Evolutionary conservation across 2,888 invertebrate species (phyloP).

Genomic region (Euproctis similis): DNA sequence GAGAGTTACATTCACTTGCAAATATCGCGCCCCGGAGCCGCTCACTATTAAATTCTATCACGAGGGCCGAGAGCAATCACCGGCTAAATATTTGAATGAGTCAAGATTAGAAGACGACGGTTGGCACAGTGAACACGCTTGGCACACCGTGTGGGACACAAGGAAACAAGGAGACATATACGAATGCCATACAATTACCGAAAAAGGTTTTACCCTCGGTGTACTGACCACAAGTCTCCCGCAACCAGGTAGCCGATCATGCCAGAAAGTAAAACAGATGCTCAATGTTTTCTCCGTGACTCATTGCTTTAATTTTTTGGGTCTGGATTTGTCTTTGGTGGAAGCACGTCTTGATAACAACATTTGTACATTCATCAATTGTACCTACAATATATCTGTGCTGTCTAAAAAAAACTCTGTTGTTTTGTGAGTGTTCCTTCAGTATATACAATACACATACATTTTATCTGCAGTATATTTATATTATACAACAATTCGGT

Average conservation of each 20-base stretch:
- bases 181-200: constrained; percentile 56
- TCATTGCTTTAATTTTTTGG: constrained; percentile 16
- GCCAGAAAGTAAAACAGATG: constrained; percentile 15
- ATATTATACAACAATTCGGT: neutral
- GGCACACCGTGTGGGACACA: constrained; percentile 48
- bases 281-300: constrained; percentile 12
- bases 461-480: neutral
- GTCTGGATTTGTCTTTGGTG: constrained; percentile 2
- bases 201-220: constrained; percentile 49
- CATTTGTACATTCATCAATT: neutral
- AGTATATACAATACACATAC: neutral
- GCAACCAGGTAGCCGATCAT: constrained; percentile 26
- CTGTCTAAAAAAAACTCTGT: no score
- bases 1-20: constrained; percentile 51
- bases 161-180: constrained; percentile 36
- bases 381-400: neutral
- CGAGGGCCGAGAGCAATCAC: constrained; percentile 35
- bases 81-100: constrained; percentile 39
- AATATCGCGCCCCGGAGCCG: constrained; percentile 57
- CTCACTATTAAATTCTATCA: constrained; percentile 55
- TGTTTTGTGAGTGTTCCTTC: neutral
- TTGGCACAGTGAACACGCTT: constrained; percentile 49
- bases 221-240: constrained; percentile 51
- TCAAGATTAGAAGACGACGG: constrained; percentile 44
- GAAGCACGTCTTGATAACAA: neutral